Evolutionary conservation across 2,888 invertebrate species (phyloP), one percentile per base, ranked within the genome.

Genomic region (Tinea pellionella): DNA sequence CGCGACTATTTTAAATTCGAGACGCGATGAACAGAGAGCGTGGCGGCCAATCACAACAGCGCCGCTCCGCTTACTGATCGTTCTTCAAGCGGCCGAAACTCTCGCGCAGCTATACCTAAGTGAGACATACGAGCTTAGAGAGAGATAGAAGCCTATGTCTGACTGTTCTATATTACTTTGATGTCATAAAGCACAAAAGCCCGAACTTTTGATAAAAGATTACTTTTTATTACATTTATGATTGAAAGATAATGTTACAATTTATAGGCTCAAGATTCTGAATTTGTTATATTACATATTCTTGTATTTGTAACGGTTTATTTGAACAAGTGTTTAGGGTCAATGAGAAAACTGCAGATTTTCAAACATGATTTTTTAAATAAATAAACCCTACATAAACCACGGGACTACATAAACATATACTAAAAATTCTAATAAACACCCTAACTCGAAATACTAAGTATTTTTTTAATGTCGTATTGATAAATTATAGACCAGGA

Each of bases 11-110:
- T 76, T 74, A 69, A 75, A 80, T 78, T 77, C 71, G 66, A 66
- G 71, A 73, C 74, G 74, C 74, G 73, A 71, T 65, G 68, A 68
- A 71, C 70, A 61, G 64, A 63, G 61, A 65, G 63, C 68, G 65
- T 69, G 63, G 65, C 84, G 74, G 77, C 85, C 78, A 77, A 78
- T 80, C 83, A 75, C 82, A 75, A 71, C 75, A 72, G 75, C 78
- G 78, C 71, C 80, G 78, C 77, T 75, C 72, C 82, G 84, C 83
- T 80, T 75, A 87, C 87, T 87, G 75, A 72, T 60, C 30, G 70
- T 65, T 70, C 70, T 76, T 72, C 84, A 77, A 77, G 82, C 85
- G 85, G 80, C 84, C 78, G 68, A 70, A 69, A 74, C 70, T 69
- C 71, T 70, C 70, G 67, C 69, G 72, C 66, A 81, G 69, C 72